phyloP scores from a whole-genome alignment of 2,888 invertebrate species.

The Hemicrepidius hirtus region DNA sequence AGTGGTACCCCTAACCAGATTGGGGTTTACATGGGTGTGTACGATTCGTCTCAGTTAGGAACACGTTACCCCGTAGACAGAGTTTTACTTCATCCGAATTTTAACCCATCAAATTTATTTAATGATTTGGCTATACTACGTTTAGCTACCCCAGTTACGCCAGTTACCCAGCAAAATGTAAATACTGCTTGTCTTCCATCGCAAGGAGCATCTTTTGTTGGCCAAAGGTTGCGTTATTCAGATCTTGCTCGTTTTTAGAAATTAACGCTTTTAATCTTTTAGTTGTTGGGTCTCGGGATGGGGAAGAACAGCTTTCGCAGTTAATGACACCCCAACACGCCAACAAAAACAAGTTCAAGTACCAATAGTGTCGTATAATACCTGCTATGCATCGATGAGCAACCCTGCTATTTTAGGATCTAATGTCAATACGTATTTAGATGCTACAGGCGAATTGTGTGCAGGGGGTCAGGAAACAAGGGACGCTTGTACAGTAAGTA shows the following conservation, averaged over 20 bases:
- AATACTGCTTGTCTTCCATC: constrained; percentile 79
- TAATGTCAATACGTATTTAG: constrained; percentile 65
- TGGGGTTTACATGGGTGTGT: constrained; percentile 57
- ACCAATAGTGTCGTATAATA: constrained; percentile 78
- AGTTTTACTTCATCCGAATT: constrained; percentile 76
- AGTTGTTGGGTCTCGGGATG: constrained; percentile 85
- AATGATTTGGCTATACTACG: constrained; percentile 89
- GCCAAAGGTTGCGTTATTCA: constrained; percentile 54
- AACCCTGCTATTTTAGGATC: constrained; percentile 60
- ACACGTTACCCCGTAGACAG: constrained; percentile 56
- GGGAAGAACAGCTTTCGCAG: constrained; percentile 87
- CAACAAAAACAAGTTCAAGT: constrained; percentile 86
- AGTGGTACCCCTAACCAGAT: constrained; percentile 50
- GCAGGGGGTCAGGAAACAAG: constrained; percentile 65
- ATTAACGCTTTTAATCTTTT: too few species aligned
- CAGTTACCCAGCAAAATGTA: constrained; percentile 75
- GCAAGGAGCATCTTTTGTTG: constrained; percentile 62
- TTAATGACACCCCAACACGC: constrained; percentile 69
- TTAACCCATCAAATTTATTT: constrained; percentile 81
- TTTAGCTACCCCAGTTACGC: constrained; percentile 76
- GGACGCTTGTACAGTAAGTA: constrained; percentile 67
- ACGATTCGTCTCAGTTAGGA: constrained; percentile 49
- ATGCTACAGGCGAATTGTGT: constrained; percentile 65
- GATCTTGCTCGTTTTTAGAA: too few species aligned
- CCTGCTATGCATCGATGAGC: constrained; percentile 66